Base-by-base conservation (phyloP, 2,888 invertebrate species). In the Zygaena filipendulae region DNA sequence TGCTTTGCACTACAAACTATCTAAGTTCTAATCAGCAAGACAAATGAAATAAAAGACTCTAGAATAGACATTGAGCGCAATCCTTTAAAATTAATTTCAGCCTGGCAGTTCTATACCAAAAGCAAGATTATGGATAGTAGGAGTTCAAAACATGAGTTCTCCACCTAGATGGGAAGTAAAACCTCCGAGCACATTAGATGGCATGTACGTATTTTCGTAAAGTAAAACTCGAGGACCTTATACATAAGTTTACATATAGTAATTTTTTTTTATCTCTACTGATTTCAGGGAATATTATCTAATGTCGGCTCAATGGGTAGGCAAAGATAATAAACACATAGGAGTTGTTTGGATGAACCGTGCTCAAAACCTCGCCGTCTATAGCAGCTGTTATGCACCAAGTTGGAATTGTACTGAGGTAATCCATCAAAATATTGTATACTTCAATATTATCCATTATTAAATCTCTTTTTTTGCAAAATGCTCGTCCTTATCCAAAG, bases 341-440 rank as follows among this genome's bases (percentile, higher is more conserved):
- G 87, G 91, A 27, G 90, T 92, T 26, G 91, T 95, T 31, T 97
- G 95, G 92, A 90, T 95, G 86, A 94, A 94, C 67, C 85, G 97
- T 46, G 88, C 91, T 23, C 97, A 97, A 75, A 97, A 97, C 68
- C 84, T 92, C 42, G 92, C 93, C 46, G 85, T 95, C 36, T 86
- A 96, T 48, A 90, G 93, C 39, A 86, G 92, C 38, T 97, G 97
- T 66, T 84, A 87, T 35, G 86, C 88, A 23, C 89, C 90, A 4
- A 88, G 87, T 57, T 91, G 93, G 87, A 86, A 87, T 30, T 97
- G 97, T 70, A 82, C 85, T 42, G 90, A 92, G 85, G 94, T 93
- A 48, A 35, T 12, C n/a, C 13, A 21, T 21, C 10, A 11, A 21
- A 20, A 11, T 25, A 16, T 22, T 12, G 21, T 29, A 10, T 9